Evolutionary conservation across 2,888 invertebrate genomes (phyloP).

Genomic region (Polydrusus pterygomalis): DNA sequence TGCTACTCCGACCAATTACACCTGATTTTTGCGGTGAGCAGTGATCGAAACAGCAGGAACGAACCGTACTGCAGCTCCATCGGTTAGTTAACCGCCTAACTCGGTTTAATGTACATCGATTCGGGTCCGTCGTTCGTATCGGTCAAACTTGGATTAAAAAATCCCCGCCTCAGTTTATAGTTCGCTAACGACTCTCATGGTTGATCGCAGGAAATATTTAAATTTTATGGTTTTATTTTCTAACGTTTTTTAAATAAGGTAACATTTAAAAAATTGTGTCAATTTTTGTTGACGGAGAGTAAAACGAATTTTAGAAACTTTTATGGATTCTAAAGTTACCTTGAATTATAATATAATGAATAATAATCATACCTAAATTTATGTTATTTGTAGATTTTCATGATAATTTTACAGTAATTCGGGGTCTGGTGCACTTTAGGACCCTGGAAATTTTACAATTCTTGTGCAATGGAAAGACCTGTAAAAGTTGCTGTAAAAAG

Average conservation of each 20-base stretch:
- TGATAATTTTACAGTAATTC: no score
- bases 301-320: no score
- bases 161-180: slow-evolving; percentile 22
- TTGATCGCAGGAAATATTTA: slow-evolving; percentile 2
- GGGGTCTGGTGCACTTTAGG: no score
- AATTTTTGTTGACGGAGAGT: slow-evolving; percentile 7
- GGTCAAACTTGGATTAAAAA: slow-evolving; percentile 13
- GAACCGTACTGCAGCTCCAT: slow-evolving; percentile 34
- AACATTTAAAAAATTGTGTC: neutral
- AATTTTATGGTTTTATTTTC: slow-evolving; percentile 11
- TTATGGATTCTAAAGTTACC: no score
- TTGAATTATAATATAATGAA: no score
- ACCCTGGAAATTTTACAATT: no score
- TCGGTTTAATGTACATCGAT: slow-evolving; percentile 24
- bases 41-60: slow-evolving; percentile 37
- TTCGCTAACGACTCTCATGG: neutral
- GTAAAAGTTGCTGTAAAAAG: no score
- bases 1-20: slow-evolving; percentile 44
- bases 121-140: slow-evolving; percentile 22
- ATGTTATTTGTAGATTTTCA: no score
- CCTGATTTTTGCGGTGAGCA: slow-evolving; percentile 40
- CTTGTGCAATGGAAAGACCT: no score
- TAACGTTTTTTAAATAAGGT: slow-evolving; percentile 4
- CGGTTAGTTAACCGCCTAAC: slow-evolving; percentile 38
- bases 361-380: no score